Base-by-base conservation (phyloP, 2,113 vertebrate species). In the Onychostruthus taczanowskii region DNA sequence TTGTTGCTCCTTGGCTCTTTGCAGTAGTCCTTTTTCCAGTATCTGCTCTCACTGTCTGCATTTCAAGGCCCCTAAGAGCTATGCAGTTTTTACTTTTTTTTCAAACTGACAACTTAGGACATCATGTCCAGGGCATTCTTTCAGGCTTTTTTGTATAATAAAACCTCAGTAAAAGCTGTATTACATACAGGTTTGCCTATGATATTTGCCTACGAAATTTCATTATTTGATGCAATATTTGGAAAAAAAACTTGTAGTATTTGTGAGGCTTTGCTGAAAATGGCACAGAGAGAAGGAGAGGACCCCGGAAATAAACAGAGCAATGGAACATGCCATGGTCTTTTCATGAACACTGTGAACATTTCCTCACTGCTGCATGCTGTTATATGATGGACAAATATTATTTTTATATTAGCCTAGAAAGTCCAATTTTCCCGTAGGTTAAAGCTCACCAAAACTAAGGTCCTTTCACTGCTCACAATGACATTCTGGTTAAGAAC, bases 401-500 rank as follows among this genome's bases (percentile, higher is more conserved):
- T 8, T 5, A 30, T 73, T 95, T 28, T 77, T 77, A 13, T 15
- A 21, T 89, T 58, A 63, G 13, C 8, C 28, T 28, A 84, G 28
- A 79, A 78, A 44, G 11, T 24, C 20, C 8, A 39, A 31, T 89
- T 78, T 35, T 59, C 13, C 44, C 12, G 13, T 13, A 55, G 30
- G 11, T 67, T 39, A 77, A 92, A 74, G 15, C 23, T 87, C 26
- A 49, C 15, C 14, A 56, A 73, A 37, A 31, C 30, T 28, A n/a
- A 81, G 23, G 7, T 47, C 23, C 11, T 81, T 93, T 75, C 10
- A 72, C 27, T 76, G 52, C 27, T 67, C 13, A 44, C 13, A 52
- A 11, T 2, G 4, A 86, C 8, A 17, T 64, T 56, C 70, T 2
- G 0, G 7, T 61, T 31, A 6, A 31, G 16, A 5, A 8, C 4